Evolutionary conservation across 2,113 vertebrate species (phyloP).

Genomic region (Strigops habroptila): DNA sequence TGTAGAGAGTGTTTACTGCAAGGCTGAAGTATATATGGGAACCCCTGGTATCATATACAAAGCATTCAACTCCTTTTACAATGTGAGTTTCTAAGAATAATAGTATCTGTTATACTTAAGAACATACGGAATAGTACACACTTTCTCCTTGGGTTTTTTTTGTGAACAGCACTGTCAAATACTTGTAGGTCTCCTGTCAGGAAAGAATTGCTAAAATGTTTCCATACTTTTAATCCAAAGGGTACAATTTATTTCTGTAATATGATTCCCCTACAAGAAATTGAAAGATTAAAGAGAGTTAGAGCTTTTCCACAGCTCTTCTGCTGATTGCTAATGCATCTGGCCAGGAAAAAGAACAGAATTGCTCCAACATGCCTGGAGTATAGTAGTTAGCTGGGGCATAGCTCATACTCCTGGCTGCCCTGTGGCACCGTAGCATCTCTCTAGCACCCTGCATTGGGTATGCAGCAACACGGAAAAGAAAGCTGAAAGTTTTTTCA

Average conservation of each 20-base stretch:
- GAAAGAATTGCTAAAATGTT: not conserved
- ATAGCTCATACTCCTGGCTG: not conserved
- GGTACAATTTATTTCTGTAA: not conserved
- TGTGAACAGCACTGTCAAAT: not conserved
- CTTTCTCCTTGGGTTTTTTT: not conserved
- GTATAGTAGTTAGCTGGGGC: not conserved
- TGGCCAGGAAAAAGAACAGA: not conserved
- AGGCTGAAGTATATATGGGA: not conserved
- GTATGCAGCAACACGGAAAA: not conserved
- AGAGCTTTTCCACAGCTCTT: not conserved
- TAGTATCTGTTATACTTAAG: not conserved
- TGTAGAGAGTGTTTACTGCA: not conserved
- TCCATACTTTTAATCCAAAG: not conserved
- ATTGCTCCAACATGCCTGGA: not conserved
- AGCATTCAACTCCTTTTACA: not conserved
- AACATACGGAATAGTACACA: not conserved
- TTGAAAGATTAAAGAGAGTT: not conserved
- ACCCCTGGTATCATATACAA: not conserved
- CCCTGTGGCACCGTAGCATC: not conserved
- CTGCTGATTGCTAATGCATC: not conserved
- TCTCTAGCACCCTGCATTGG: not conserved
- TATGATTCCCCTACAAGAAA: not conserved
- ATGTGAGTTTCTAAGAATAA: not conserved
- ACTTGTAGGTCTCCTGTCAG: not conserved
- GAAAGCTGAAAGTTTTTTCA: not conserved